A percentile compares a stretch with the other conserved stretches of the same genome.
phyloP scores from a whole-genome alignment of 2,113 vertebrate genomes.

The Ornithorhynchus anatinus region DNA sequence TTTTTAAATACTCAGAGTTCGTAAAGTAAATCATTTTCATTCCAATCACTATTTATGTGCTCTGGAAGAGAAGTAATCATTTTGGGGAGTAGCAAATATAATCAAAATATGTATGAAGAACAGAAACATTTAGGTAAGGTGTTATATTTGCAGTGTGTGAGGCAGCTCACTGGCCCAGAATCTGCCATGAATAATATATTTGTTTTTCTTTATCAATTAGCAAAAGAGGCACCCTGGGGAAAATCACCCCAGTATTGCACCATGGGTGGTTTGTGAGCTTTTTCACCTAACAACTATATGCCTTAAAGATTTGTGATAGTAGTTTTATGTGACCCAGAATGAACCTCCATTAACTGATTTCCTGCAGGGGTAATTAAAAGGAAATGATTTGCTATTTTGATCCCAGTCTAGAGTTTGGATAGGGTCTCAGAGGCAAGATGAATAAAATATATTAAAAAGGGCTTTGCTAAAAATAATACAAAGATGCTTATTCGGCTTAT shows the following conservation, averaged over 20 bases:
- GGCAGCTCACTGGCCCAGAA: neutral
- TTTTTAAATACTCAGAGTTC: too few relatives aligned
- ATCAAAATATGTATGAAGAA: neutral
- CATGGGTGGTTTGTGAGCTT: conserved; percentile 37
- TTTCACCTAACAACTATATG: conserved; percentile 27
- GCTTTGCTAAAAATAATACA: conserved; percentile 51
- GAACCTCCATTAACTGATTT: conserved; percentile 61
- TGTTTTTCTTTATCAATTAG: conserved; percentile 47
- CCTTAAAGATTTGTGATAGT: conserved; percentile 60
- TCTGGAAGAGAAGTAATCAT: too few relatives aligned
- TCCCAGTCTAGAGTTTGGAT: conserved; percentile 47
- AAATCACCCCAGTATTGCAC: conserved; percentile 24
- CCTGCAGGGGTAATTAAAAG: conserved; percentile 68
- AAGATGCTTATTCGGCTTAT: conserved; percentile 46
- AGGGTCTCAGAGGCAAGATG: conserved; percentile 56
- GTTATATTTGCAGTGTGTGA: neutral
- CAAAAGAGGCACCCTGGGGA: conserved; percentile 28
- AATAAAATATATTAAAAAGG: conserved; percentile 48
- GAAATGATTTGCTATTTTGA: conserved; percentile 67
- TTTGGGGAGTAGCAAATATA: too few relatives aligned
- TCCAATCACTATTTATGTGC: too few relatives aligned
- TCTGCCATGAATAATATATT: neutral
- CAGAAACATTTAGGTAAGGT: neutral
- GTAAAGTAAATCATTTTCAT: too few relatives aligned
- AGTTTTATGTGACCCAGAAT: conserved; percentile 56